Base-by-base conservation (phyloP, 2,113 vertebrate genomes). In the Plecturocebus donacophilus region DNA sequence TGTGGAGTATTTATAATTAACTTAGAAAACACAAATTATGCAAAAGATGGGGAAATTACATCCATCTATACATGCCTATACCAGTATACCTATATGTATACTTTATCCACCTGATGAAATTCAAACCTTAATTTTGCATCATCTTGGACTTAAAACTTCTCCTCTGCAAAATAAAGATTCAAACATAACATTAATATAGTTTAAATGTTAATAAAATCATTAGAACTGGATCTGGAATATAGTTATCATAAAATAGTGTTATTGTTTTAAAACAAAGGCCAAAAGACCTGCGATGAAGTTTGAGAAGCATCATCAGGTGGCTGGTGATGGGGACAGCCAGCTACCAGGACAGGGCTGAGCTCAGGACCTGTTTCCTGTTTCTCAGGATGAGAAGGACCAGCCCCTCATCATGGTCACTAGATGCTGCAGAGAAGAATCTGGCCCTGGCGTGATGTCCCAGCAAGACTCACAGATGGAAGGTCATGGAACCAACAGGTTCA, bases 281-380 rank as follows among this genome's bases (percentile, higher is more conserved):
- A 52, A 71, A 38, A 7, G n/a, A 17, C 5, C 45, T 75, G 75
- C 14, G 6, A 6, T 30, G 73, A 45, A 3, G 35, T 12, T 73
- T n/a, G 40, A 70, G 73, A 42, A 66, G 20, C 5, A 35, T 27
- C n/a, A 27, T 20, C 13, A 3, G 11, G 1, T 20, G 54, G 13
- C 21, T 9, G 6, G 32, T 7, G 23, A 45, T 14, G 42, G 81
- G 21, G 14, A 7, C 1, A 20, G n/a, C 0, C 0, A n/a, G 38
- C 30, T n/a, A 11, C 23, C 35, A 8, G 25, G 11, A 17, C 8
- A 5, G 16, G 1, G 0, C 20, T 42, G 32, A 10, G 30, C 42
- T 64, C 17, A 12, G 40, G 4, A 5, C 77, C 30, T 9, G 8
- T 5, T 49, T 49, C 47, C 32, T 47, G 9, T 35, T n/a, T 5